Evolutionary conservation across 2,113 vertebrate genomes (phyloP).

Genomic region (Astur gentilis): DNA sequence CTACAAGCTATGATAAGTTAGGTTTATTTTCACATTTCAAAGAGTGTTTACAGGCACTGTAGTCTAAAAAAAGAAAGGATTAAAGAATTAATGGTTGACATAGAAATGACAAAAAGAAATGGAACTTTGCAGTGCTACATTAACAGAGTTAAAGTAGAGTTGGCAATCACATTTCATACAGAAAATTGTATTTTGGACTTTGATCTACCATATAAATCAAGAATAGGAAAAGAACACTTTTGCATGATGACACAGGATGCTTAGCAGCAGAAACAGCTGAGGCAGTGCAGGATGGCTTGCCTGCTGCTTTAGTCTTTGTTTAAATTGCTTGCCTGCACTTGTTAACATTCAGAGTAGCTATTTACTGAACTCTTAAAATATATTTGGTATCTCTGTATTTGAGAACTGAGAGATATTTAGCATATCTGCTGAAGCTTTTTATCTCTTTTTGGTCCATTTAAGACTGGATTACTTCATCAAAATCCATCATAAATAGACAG

Average conservation of each 20-base stretch:
- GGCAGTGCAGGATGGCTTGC: neutral
- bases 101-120: neutral
- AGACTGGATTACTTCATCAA: neutral
- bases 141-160: neutral
- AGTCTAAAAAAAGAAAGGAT: neutral
- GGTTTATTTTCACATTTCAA: neutral
- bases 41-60: neutral
- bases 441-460: neutral
- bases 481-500: neutral
- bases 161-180: neutral
- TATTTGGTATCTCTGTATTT: neutral
- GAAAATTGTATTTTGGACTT: neutral
- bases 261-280: neutral
- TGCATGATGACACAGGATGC: neutral
- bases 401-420: neutral
- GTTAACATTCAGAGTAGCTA: neutral
- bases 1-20: neutral
- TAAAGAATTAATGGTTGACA: neutral
- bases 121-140: neutral
- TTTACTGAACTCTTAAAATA: neutral
- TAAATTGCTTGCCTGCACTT: neutral
- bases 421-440: neutral
- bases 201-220: neutral
- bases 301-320: neutral
- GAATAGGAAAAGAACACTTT: neutral